phyloP scores from a whole-genome alignment of 2,888 invertebrate species.

The Nomada hirtipes region DNA sequence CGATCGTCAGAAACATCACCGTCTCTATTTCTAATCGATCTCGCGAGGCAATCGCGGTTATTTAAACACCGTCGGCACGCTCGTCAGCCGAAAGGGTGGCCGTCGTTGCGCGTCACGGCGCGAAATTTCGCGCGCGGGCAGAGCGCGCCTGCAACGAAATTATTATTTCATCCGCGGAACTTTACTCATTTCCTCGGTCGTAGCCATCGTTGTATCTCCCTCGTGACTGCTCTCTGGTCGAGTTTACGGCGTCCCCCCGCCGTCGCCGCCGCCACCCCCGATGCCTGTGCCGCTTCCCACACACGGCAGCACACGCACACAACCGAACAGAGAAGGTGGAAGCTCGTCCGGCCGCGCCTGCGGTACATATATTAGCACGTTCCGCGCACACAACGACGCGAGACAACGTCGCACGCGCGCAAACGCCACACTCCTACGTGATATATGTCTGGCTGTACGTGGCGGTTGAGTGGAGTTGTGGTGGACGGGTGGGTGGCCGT shows the following conservation, averaged over 20 bases:
- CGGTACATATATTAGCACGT: slow-evolving; percentile 70
- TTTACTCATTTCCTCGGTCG: slow-evolving; percentile 59
- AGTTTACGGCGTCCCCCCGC: slow-evolving; percentile 61
- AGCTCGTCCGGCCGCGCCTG: slow-evolving; percentile 64
- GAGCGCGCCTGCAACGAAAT: slow-evolving; percentile 49
- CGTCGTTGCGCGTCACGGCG: background rate
- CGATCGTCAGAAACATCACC: too few relatives aligned
- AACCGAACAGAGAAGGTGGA: slow-evolving; percentile 23
- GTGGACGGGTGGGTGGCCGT: slow-evolving; percentile 76
- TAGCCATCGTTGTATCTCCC: slow-evolving; percentile 65
- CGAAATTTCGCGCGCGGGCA: slow-evolving; percentile 31
- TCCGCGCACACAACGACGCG: slow-evolving; percentile 40
- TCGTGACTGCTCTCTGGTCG: slow-evolving; percentile 62
- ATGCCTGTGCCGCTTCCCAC: slow-evolving; percentile 25
- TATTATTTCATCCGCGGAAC: slow-evolving; percentile 61
- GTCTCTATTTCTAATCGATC: background rate
- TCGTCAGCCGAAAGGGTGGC: background rate
- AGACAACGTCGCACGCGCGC: slow-evolving; percentile 4
- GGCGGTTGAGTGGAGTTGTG: slow-evolving; percentile 76
- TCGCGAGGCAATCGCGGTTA: slow-evolving; percentile 2
- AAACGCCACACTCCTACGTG: slow-evolving; percentile 52
- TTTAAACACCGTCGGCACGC: slow-evolving; percentile 20
- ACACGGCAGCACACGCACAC: slow-evolving; percentile 15
- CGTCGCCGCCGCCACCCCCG: slow-evolving; percentile 33
- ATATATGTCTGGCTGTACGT: slow-evolving; percentile 73